Percentiles rank a stretch among this genome's conserved stretches.
These are phyloP conservation scores for Liodrosophila aerea DNA, from an alignment of 2,888 invertebrate genomes.

Conservation along the genomic window DNA sequence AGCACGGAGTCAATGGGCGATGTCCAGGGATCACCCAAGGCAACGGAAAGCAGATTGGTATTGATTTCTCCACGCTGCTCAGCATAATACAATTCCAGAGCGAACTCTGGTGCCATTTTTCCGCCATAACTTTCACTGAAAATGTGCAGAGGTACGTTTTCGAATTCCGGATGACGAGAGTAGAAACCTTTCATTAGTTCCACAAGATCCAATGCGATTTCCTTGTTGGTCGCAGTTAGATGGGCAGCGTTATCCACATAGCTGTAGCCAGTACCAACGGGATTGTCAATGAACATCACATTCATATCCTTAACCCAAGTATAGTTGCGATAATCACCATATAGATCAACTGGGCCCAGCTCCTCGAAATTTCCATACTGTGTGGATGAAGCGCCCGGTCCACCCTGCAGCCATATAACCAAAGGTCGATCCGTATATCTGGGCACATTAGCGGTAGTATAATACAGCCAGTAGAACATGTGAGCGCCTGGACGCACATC, in stretches of 20 bases:
- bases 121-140: constrained; percentile 97
- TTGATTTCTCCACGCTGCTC: constrained; percentile 85
- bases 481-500: constrained; percentile 89
- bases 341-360: constrained; percentile 88
- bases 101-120: constrained; percentile 95
- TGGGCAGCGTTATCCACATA: constrained; percentile 85
- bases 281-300: constrained; percentile 94
- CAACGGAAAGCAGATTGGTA: constrained; percentile 89
- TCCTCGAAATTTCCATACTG: constrained; percentile 93
- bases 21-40: constrained; percentile 95
- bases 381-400: constrained; percentile 91
- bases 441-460: constrained; percentile 86
- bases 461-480: constrained; percentile 95
- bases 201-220: constrained; percentile 90
- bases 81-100: constrained; percentile 84
- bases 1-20: constrained; percentile 92
- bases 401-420: constrained; percentile 94
- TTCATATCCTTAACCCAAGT: constrained; percentile 92
- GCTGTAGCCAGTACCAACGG: constrained; percentile 94
- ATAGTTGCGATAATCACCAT: constrained; percentile 86
- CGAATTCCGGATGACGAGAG: constrained; percentile 86
- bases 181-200: constrained; percentile 88
- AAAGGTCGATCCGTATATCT: constrained; percentile 87
- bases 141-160: constrained; percentile 89
- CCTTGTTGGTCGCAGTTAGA: constrained; percentile 84